Conservation (phyloP, 1,140 invertebrate species). For the Zeugodacus cucurbitae region DNA sequence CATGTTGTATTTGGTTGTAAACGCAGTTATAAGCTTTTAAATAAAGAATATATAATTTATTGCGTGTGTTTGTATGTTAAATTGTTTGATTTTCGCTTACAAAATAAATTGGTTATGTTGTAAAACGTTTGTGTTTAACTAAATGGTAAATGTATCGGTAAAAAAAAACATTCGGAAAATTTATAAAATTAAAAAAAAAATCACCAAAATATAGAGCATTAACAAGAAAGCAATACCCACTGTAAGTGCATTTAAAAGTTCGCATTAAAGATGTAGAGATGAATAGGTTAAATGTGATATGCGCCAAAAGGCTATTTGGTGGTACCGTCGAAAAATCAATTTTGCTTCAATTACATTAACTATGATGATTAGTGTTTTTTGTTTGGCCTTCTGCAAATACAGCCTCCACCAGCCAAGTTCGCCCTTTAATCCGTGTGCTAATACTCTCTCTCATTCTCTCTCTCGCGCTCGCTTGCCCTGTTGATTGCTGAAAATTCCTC, state of each 20-base stretch:
- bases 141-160: neutral
- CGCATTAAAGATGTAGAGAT: neutral
- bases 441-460: neutral
- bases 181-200: neutral
- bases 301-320: constrained; percentile 5
- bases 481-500: neutral
- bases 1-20: neutral
- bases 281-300: neutral
- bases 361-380: constrained; percentile 15
- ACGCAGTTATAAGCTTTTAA: neutral
- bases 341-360: neutral
- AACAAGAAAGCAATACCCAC: neutral
- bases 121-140: neutral
- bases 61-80: neutral
- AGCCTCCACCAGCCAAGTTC: neutral
- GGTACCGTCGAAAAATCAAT: neutral
- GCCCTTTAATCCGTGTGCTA: neutral
- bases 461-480: neutral
- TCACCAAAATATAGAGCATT: neutral
- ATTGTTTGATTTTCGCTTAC: neutral
- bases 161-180: neutral
- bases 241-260: neutral
- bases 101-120: constrained; percentile 31
- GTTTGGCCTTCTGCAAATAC: constrained; percentile 4
- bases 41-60: neutral